Base-by-base conservation (phyloP, 1,140 invertebrate species). In the Stegodyphus dumicola region DNA sequence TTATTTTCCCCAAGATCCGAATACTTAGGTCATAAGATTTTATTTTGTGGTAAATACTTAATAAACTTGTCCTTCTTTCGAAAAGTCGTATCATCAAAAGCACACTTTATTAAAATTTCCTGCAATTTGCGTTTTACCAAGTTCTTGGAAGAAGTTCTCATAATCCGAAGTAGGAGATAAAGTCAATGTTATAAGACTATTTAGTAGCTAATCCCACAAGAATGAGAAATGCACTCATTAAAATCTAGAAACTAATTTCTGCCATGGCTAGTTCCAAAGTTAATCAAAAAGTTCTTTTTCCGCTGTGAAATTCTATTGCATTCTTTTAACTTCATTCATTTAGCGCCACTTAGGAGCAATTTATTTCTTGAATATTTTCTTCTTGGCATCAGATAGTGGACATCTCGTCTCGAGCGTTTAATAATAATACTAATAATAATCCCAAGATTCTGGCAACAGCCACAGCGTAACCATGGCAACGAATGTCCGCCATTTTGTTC, bases 191-290 rank as follows among this genome's bases (percentile, higher is more conserved):
- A 67, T 49, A 54, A 54, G 54, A 73, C 80, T 83, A 73, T 83
- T 83, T 75, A 65, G 70, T 83, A 49, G 48, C 70, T 83, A 83
- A 83, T 83, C 71, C 71, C 71, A 67, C 51, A 75, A 75, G 80
- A 73, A 83, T 66, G 71, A 83, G 56, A 60, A 83, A 75, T 75
- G 80, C 60, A 49, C 80, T 83, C 80, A 83, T 83, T 83, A 83
- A 83, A 83, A 75, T 83, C 71, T 54, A 74, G 80, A 83, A 83
- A 83, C 80, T 83, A 83, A 83, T 83, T 83, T 75, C 80, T 83
- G 51, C 80, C 56, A n/a, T 49, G 80, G 80, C 80, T 53, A 83
- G 56, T 66, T 83, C 71, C 69, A 71, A 65, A 83, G 80, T 83
- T 83, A 83, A 83, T 83, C 80, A 83, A 75, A 83, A 83, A 83